Conservation (phyloP, 2,888 invertebrate species). For the Lasioglossum pauxillum region DNA sequence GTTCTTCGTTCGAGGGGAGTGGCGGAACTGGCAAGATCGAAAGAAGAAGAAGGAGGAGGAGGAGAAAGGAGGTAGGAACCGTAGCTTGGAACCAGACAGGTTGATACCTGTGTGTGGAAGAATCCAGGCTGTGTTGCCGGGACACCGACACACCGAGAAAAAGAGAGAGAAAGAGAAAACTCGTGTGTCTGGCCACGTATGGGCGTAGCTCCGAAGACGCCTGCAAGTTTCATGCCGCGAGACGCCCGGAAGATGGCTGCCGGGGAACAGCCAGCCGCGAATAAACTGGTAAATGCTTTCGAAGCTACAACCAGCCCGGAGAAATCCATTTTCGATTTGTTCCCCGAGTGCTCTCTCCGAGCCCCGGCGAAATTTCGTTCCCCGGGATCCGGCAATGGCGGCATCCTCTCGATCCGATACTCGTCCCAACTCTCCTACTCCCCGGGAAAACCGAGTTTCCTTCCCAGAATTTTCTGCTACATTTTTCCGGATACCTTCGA, state of each 20-base stretch:
- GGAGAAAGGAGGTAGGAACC: slow-evolving; percentile 63
- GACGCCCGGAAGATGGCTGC: slow-evolving; percentile 76
- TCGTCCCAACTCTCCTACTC: slow-evolving; percentile 32
- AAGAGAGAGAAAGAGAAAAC: neutral
- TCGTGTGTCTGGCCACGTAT: slow-evolving; percentile 64
- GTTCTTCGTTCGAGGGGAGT: slow-evolving; percentile 29
- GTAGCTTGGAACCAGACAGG: slow-evolving; percentile 71
- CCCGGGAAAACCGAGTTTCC: slow-evolving; percentile 21
- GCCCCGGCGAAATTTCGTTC: slow-evolving; percentile 41
- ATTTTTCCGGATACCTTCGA: neutral
- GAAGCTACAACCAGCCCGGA: slow-evolving; percentile 52
- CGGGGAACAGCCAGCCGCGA: slow-evolving; percentile 72
- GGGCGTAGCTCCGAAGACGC: slow-evolving; percentile 72
- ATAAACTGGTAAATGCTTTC: slow-evolving; percentile 76
- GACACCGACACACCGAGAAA: slow-evolving; percentile 16
- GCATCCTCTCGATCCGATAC: slow-evolving; percentile 31
- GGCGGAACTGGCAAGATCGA: slow-evolving; percentile 1
- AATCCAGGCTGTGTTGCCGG: slow-evolving; percentile 32
- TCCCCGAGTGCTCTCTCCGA: slow-evolving; percentile 37
- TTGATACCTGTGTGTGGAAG: slow-evolving; percentile 63
- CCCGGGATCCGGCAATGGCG: slow-evolving; percentile 46
- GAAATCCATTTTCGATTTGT: slow-evolving; percentile 74
- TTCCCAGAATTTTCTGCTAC: slow-evolving; percentile 16
- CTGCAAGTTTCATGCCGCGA: slow-evolving; percentile 78
- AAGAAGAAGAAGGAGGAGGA: slow-evolving; percentile 41